phyloP scores from a whole-genome alignment of 2,797 vertebrate genomes.

The Tamandua tetradactyla region DNA sequence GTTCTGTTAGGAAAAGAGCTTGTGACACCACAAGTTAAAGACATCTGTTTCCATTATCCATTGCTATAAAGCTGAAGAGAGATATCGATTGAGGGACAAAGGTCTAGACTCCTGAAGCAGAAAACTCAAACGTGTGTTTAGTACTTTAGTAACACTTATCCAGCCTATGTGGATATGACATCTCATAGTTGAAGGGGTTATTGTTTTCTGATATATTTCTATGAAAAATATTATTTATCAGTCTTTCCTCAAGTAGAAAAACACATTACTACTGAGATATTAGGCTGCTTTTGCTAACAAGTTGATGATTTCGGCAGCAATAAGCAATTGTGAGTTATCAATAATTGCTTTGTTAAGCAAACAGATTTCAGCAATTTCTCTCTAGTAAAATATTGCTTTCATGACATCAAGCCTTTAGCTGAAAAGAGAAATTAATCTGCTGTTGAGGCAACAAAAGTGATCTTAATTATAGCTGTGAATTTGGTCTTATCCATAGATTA shows the following conservation, averaged over 20 bases:
- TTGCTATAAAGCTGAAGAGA: conserved; percentile 8
- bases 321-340: conserved; percentile 57
- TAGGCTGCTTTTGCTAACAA: conserved; percentile 42
- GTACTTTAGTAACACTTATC: background rate
- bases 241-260: conserved; percentile 42
- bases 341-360: conserved; percentile 72
- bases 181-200: background rate
- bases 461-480: conserved; percentile 57
- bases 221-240: background rate
- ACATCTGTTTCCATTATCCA: background rate
- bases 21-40: conserved; percentile 11
- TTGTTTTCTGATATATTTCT: conserved; percentile 19
- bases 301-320: conserved; percentile 39
- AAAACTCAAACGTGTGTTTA: background rate
- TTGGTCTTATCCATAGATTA: conserved; percentile 35
- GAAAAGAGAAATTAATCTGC: conserved; percentile 64
- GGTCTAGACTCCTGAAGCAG: conserved; percentile 10
- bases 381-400: conserved; percentile 57
- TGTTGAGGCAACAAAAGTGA: conserved; percentile 33
- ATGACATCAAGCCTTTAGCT: conserved; percentile 31
- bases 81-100: background rate
- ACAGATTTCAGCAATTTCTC: conserved; percentile 53
- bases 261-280: background rate
- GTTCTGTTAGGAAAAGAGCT: conserved; percentile 20
- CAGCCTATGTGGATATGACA: background rate